phyloP scores from a whole-genome alignment of 2,888 invertebrate species.

The Caenorhabditis macrosperma region DNA sequence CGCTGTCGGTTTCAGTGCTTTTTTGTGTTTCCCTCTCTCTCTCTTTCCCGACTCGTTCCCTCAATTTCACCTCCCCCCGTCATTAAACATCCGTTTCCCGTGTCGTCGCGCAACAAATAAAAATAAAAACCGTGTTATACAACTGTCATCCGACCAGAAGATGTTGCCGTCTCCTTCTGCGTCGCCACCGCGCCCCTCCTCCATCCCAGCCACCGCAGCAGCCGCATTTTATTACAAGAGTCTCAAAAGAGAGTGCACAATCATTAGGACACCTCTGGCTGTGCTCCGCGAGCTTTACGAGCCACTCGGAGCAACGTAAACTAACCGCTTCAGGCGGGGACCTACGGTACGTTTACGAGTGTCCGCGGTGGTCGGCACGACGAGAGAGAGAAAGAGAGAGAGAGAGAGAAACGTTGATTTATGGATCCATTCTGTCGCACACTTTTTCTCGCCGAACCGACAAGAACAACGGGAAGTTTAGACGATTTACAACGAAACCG shows the following conservation, averaged over 20 bases:
- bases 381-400: no score
- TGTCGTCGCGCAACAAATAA: constrained; percentile 34
- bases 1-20: constrained; percentile 10
- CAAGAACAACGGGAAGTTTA: background rate
- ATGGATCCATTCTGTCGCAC: background rate
- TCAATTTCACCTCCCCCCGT: constrained; percentile 6
- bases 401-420: constrained; percentile 23
- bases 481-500: background rate
- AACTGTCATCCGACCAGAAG: constrained; percentile 5
- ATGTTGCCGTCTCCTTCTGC: background rate
- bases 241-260: constrained; percentile 37
- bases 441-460: background rate
- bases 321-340: constrained; percentile 31
- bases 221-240: constrained; percentile 14
- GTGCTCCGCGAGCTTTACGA: constrained; percentile 15
- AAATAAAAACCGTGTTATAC: constrained; percentile 51
- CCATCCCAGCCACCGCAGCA: background rate
- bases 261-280: no score
- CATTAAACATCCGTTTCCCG: constrained; percentile 20
- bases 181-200: no score
- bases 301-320: constrained; percentile 43
- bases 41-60: background rate
- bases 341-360: constrained; percentile 38
- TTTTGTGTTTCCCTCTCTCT: background rate
- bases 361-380: constrained; percentile 2